These are phyloP conservation scores for Rhabdomys pumilio DNA, from an alignment of 2,797 vertebrate genomes.

Conservation along the genomic window DNA sequence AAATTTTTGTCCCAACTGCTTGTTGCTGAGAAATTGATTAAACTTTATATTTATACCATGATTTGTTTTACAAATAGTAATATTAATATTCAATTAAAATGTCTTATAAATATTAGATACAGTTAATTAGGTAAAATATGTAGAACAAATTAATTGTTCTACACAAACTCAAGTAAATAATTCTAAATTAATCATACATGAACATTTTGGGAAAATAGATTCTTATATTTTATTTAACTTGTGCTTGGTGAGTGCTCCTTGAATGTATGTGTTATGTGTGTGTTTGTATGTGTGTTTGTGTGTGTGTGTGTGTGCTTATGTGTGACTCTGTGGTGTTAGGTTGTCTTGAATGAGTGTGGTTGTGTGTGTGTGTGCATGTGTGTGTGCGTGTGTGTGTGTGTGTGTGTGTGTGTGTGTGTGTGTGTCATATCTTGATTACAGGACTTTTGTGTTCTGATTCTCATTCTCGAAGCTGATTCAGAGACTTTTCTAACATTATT, in stretches of 20 bases:
- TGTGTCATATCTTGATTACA: background rate
- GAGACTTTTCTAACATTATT: background rate
- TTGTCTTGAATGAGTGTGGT: no score
- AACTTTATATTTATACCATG: background rate
- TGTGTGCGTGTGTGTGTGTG: background rate
- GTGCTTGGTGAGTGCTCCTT: background rate
- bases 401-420: background rate
- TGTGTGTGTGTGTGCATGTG: background rate
- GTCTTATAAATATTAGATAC: background rate
- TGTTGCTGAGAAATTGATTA: background rate
- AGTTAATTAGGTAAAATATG: background rate
- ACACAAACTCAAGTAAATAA: background rate
- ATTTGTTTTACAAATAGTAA: constrained; percentile 8
- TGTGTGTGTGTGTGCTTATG: background rate
- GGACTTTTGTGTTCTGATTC: background rate
- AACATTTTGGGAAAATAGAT: background rate
- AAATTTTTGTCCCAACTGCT: background rate
- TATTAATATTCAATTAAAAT: background rate
- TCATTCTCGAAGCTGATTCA: background rate
- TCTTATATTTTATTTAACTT: background rate
- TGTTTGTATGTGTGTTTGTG: background rate
- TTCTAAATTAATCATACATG: background rate
- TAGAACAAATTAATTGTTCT: background rate
- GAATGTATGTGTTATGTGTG: background rate
- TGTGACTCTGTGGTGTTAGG: background rate